Evolutionary conservation across 1,140 invertebrate species (phyloP), one percentile per base, ranked within the genome.

Genomic region (Sweltsa coloradensis): DNA sequence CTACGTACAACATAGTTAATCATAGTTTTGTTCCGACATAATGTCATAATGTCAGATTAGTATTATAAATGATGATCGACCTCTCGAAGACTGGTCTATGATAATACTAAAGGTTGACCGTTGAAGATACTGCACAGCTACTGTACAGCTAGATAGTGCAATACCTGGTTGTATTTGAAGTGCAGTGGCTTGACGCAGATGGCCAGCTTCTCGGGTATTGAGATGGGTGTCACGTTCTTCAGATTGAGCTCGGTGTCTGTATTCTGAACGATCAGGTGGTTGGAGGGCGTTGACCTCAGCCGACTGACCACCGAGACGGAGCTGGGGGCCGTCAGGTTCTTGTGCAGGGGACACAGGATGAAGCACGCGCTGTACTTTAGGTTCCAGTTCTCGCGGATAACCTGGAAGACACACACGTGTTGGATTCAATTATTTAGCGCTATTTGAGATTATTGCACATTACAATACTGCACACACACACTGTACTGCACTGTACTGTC

Each of bases 101-200:
- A n/a, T n/a, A n/a, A n/a, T n/a, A n/a, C n/a, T n/a, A n/a, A n/a
- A n/a, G n/a, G n/a, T n/a, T n/a, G n/a, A n/a, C 9, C 13, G 4
- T 22, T 24, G 2, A n/a, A 22, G 24, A 3, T 13, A 7, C 23
- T 37, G 23, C 6, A 51, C 27, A 49, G 53, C 61, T 1, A 13
- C 1, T 9, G 7, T 9, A 31, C n/a, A 31, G n/a, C 27, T 7
- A 9, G n/a, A 31, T 7, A 31, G n/a, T 21, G 24, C 53, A 1
- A 59, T 63, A 78, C 77, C 55, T 77, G 74, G 59, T 91, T 83
- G 64, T 92, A 96, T 51, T 83, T 76, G 58, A 86, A 93, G 64
- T 95, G 91, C 27, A 97, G 72, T 0, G 93, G 91, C 56, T 95
- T 94, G 9, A 96, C 84, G 63, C 93, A 97, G n/a, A 95, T 78